phyloP scores from a whole-genome alignment of 2,888 invertebrate species.

The Pocota personata region DNA sequence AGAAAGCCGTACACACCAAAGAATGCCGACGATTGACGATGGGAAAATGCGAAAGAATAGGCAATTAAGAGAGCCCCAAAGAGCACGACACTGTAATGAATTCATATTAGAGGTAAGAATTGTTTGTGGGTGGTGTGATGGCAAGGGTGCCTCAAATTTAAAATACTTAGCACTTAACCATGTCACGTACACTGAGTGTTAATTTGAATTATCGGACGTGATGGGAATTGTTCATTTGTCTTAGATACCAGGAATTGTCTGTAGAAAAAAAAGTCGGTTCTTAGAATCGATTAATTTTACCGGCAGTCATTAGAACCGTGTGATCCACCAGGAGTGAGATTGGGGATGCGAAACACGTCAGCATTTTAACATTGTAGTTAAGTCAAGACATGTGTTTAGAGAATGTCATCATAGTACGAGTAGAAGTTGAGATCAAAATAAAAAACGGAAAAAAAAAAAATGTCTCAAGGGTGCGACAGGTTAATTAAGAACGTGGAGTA shows the following conservation, averaged over 20 bases:
- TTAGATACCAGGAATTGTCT: not conserved
- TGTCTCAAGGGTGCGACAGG: conserved; percentile 8
- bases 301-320: conserved; percentile 37
- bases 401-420: conserved; percentile 32
- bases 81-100: conserved; percentile 66
- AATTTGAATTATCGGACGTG: conserved; percentile 81
- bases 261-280: conserved; percentile 6
- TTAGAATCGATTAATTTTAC: conserved; percentile 59
- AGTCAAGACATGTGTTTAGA: conserved; percentile 29
- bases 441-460: not conserved
- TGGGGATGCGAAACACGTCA: conserved; percentile 55
- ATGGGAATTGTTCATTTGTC: conserved; percentile 76
- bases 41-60: conserved; percentile 43
- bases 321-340: conserved; percentile 12
- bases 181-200: conserved; percentile 77
- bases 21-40: conserved; percentile 3
- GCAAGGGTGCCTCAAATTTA: conserved; percentile 50
- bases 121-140: conserved; percentile 15
- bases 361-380: conserved; percentile 44
- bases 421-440: conserved; percentile 15
- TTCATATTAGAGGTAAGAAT: conserved; percentile 64
- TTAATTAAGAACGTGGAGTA: conserved; percentile 32
- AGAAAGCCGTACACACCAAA: conserved; percentile 7
- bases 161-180: conserved; percentile 70
- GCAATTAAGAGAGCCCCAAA: conserved; percentile 54